Evolutionary conservation across 2,888 invertebrate genomes (phyloP).

Genomic region (Dione juno): DNA sequence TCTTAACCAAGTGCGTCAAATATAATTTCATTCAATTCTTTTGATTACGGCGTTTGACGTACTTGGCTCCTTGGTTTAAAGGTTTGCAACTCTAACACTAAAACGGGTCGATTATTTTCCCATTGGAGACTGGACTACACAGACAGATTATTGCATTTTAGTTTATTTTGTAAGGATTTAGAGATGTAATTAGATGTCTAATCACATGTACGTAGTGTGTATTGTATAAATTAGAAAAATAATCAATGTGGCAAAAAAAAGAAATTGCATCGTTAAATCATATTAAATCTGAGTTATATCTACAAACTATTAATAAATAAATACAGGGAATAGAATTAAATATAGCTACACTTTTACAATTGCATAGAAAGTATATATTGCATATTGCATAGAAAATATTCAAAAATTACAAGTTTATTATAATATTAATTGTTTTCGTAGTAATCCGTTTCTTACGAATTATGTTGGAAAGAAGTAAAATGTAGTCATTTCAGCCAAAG

Average conservation of each 20-base stretch:
- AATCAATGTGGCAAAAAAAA: neutral
- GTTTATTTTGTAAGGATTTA: neutral
- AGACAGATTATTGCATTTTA: neutral
- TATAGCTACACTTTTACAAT: conserved; percentile 4
- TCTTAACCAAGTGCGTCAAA: too few species aligned
- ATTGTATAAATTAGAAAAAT: too few species aligned
- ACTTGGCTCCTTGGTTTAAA: neutral
- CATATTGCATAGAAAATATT: too few species aligned
- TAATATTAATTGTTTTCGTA: neutral
- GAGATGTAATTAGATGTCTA: too few species aligned
- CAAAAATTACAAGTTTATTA: too few species aligned
- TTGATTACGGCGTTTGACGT: too few species aligned
- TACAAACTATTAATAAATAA: conserved; percentile 7
- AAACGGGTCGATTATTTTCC: neutral
- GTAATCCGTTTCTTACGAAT: conserved; percentile 8
- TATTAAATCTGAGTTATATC: neutral
- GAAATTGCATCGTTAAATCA: neutral
- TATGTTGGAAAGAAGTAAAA: neutral
- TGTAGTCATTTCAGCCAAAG: too few species aligned
- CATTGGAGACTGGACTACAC: neutral
- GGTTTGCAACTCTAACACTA: neutral
- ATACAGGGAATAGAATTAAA: conserved; percentile 8
- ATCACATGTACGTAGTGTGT: neutral
- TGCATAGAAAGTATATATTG: neutral
- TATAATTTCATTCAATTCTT: too few species aligned